These are phyloP conservation scores for Avahi laniger DNA, from an alignment of 2,797 vertebrate species.

Conservation along the genomic window DNA sequence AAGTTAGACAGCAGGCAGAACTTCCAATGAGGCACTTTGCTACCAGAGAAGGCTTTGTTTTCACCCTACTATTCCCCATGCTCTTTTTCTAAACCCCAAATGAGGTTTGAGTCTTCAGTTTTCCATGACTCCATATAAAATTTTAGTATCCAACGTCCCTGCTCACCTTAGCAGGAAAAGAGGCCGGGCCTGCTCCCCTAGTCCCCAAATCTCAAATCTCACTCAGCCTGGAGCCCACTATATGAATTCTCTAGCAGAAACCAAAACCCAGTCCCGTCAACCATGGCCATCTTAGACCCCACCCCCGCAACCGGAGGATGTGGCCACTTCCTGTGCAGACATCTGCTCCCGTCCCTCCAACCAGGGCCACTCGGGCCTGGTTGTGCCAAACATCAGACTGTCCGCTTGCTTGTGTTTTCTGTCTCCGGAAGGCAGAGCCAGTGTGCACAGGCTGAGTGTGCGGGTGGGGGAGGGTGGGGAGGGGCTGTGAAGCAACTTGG, in stretches of 20 bases:
- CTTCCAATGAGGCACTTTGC: background rate
- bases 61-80: background rate
- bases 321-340: background rate
- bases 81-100: background rate
- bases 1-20: background rate
- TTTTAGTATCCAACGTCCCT: background rate
- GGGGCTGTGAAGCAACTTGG: background rate
- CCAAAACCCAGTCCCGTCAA: background rate
- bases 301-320: accelerated
- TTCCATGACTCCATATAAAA: background rate
- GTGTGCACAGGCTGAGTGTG: background rate
- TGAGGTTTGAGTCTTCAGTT: background rate
- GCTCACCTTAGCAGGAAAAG: background rate
- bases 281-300: background rate
- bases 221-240: background rate
- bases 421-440: background rate
- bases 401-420: background rate
- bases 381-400: background rate
- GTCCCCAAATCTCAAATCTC: background rate
- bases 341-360: background rate
- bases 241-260: background rate
- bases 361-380: background rate
- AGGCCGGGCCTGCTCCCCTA: background rate
- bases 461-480: accelerated
- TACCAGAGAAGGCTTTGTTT: background rate